Evolutionary conservation across 1,140 invertebrate species (phyloP).

Genomic region (Sarcophaga bullata): DNA sequence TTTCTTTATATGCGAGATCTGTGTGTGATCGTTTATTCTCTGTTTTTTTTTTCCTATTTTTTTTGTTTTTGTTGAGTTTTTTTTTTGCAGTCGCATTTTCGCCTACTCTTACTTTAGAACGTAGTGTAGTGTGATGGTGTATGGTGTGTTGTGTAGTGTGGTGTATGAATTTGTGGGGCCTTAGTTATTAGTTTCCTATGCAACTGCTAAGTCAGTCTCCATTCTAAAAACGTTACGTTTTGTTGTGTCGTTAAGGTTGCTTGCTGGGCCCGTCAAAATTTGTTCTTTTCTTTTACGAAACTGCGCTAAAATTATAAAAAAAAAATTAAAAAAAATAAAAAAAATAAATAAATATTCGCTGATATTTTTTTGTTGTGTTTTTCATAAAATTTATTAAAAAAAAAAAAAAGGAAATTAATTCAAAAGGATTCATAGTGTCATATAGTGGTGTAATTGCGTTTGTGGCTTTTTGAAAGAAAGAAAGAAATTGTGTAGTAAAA

Average conservation of each 20-base stretch:
- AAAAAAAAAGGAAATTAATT: too few relatives aligned
- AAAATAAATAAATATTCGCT: not conserved
- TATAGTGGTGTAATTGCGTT: too few relatives aligned
- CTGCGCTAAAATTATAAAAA: not conserved
- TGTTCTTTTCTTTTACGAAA: not conserved
- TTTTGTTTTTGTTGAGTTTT: not conserved
- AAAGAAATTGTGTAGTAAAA: not conserved
- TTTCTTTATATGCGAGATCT: not conserved
- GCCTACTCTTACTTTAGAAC: slow-evolving; percentile 39
- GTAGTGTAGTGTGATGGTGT: not conserved
- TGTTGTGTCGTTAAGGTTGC: slow-evolving; percentile 33
- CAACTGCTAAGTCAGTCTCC: slow-evolving; percentile 39
- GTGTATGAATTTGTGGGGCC: not conserved
- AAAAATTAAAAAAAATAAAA: not conserved
- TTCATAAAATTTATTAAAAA: too few relatives aligned
- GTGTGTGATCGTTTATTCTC: slow-evolving; percentile 8
- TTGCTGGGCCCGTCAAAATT: not conserved
- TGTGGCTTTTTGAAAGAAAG: not conserved
- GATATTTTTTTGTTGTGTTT: not conserved
- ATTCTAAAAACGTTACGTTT: slow-evolving; percentile 25
- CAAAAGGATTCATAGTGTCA: too few relatives aligned
- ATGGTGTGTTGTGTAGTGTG: too few relatives aligned
- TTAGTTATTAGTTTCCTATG: slow-evolving; percentile 40
- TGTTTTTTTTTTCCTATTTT: not conserved
- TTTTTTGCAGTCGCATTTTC: slow-evolving; percentile 34